These are phyloP conservation scores for Eurytoma adleriae DNA, from an alignment of 2,888 invertebrate species.

Conservation along the genomic window DNA sequence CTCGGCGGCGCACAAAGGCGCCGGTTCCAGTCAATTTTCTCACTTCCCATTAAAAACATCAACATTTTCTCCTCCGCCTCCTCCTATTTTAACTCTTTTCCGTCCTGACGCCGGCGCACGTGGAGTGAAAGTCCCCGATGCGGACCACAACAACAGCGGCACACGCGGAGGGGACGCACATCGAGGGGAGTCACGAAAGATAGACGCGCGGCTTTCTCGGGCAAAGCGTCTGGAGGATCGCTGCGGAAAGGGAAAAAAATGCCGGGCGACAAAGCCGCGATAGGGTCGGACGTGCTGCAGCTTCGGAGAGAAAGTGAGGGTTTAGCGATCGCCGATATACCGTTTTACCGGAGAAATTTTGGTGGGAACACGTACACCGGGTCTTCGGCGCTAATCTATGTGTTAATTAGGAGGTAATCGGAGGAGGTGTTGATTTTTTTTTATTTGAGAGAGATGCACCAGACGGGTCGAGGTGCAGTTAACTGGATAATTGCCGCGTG, in stretches of 20 bases:
- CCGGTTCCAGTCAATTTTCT: background rate
- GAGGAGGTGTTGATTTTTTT: no score
- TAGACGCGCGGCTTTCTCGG: slow-evolving; percentile 2
- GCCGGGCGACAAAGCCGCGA: slow-evolving; percentile 13
- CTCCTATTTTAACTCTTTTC: background rate
- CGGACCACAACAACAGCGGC: no score
- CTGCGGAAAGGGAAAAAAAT: slow-evolving; percentile 2
- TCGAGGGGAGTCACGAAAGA: slow-evolving; percentile 14
- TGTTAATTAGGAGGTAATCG: no score
- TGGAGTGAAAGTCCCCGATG: slow-evolving; percentile 2
- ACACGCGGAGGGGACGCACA: slow-evolving; percentile 7
- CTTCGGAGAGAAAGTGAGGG: slow-evolving; percentile 9
- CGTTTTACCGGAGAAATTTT: no score
- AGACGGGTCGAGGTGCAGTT: no score
- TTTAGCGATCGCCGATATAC: background rate
- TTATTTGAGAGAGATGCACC: no score
- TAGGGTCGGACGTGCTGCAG: background rate
- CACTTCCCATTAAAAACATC: slow-evolving; percentile 5
- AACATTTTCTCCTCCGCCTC: background rate
- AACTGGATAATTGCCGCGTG: no score
- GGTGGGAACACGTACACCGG: no score
- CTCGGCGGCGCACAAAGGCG: background rate
- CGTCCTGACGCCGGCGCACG: background rate
- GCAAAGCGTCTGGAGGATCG: background rate
- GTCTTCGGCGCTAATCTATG: no score